These are phyloP conservation scores for Malurus leucopterus DNA, from an alignment of 2,797 vertebrate species.

Conservation along the genomic window DNA sequence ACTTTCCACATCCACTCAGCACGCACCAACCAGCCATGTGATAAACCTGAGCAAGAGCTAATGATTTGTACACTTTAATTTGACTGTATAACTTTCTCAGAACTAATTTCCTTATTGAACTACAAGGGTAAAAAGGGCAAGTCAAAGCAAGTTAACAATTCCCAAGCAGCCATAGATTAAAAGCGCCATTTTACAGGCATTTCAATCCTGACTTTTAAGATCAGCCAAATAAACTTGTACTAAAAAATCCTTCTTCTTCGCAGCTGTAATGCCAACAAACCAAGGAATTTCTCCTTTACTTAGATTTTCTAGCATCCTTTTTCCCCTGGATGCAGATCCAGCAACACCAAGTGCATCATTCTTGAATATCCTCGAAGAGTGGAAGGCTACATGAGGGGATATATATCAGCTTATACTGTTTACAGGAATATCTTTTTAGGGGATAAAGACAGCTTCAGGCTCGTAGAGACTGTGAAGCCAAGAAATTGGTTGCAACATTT, in stretches of 20 bases:
- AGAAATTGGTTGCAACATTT: background rate
- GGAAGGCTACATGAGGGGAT: background rate
- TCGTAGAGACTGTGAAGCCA: background rate
- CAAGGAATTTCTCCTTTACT: background rate
- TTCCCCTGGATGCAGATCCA: background rate
- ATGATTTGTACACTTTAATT: slow-evolving; percentile 41
- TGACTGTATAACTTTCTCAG: slow-evolving; percentile 13
- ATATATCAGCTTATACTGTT: background rate
- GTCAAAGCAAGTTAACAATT: background rate
- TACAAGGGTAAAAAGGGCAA: slow-evolving; percentile 20
- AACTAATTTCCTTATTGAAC: slow-evolving; percentile 20
- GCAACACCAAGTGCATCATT: background rate
- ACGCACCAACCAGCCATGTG: background rate
- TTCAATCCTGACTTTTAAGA: background rate
- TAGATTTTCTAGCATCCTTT: background rate
- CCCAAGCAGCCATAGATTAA: background rate
- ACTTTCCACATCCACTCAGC: background rate
- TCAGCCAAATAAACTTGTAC: background rate
- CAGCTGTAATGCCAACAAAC: background rate
- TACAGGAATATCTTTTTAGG: background rate
- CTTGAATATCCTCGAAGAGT: background rate
- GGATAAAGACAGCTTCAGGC: background rate
- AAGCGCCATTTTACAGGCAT: background rate
- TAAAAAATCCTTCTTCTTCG: background rate
- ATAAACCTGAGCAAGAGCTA: slow-evolving; percentile 32